Percentiles rank a stretch among this genome's conserved stretches.
Evolutionary conservation across 1,140 invertebrate species (phyloP).

Genomic region (Papilio polyxenes): DNA sequence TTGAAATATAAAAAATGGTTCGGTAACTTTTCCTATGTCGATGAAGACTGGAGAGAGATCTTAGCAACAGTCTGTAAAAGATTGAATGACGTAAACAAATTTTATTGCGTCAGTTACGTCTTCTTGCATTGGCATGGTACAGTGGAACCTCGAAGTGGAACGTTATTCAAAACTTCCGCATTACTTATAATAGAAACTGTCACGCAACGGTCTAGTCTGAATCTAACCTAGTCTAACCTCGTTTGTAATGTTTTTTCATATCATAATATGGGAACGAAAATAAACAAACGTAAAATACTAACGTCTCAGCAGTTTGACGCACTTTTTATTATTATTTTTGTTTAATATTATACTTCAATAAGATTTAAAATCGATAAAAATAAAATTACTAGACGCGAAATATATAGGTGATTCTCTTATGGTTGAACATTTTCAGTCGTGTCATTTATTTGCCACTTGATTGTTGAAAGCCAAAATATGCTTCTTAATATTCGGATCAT

Average conservation of each 20-base stretch:
- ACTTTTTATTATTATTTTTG: neutral
- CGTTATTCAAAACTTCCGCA: conserved; percentile 30
- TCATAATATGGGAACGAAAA: neutral
- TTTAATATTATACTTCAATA: neutral
- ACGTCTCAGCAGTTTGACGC: too few species aligned
- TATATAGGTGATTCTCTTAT: neutral
- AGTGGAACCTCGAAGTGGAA: conserved; percentile 19
- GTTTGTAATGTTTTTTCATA: neutral
- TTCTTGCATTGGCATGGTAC: conserved; percentile 19
- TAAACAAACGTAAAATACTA: too few species aligned
- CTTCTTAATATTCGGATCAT: neutral
- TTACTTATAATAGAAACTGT: conserved; percentile 9
- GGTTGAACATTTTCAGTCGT: neutral
- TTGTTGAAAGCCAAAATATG: neutral
- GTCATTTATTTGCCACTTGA: neutral
- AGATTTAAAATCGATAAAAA: neutral
- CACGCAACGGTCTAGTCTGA: conserved; percentile 21
- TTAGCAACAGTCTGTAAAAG: conserved; percentile 25
- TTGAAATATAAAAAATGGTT: neutral
- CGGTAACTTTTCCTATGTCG: neutral
- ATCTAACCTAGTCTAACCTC: neutral
- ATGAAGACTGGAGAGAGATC: neutral
- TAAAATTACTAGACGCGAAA: neutral
- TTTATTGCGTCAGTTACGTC: conserved; percentile 30
- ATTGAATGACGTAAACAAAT: conserved; percentile 26